Evolutionary conservation across 2,113 vertebrate species (phyloP).

Genomic region (human (Homo sapiens)): DNA sequence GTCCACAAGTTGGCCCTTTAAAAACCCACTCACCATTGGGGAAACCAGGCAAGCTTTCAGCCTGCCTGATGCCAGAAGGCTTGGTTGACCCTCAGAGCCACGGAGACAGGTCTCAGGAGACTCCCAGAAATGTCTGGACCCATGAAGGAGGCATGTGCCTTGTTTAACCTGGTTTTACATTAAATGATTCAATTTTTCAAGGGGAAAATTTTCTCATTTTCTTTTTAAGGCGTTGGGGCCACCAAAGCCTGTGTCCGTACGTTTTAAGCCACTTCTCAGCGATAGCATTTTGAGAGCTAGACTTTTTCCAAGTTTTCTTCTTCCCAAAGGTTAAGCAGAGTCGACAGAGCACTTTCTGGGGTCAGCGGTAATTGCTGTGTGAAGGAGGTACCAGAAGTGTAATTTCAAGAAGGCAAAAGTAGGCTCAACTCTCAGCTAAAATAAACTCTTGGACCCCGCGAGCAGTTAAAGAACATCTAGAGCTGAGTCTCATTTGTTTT

Average conservation of each 20-base stretch:
- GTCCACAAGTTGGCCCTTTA: conserved; percentile 27
- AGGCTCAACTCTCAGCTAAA: background rate
- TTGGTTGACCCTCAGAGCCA: conserved; percentile 4
- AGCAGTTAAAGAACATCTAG: background rate
- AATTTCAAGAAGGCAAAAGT: background rate
- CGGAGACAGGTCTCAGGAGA: background rate
- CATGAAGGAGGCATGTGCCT: background rate
- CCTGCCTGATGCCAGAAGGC: background rate
- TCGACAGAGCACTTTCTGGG: background rate
- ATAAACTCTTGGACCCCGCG: accelerated
- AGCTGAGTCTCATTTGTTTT: background rate
- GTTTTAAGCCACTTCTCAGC: background rate
- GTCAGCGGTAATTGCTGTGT: background rate
- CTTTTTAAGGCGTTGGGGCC: background rate
- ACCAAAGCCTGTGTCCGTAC: background rate
- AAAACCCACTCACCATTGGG: background rate
- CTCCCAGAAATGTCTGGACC: background rate
- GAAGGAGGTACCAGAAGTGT: background rate
- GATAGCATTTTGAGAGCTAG: background rate
- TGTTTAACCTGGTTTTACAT: background rate
- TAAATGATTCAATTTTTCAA: background rate
- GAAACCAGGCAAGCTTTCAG: background rate
- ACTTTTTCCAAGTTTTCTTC: background rate
- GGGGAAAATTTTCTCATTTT: background rate
- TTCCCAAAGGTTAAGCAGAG: background rate